Evolutionary conservation across 2,113 vertebrate genomes (phyloP).

Genomic region (Dasyurus viverrinus): DNA sequence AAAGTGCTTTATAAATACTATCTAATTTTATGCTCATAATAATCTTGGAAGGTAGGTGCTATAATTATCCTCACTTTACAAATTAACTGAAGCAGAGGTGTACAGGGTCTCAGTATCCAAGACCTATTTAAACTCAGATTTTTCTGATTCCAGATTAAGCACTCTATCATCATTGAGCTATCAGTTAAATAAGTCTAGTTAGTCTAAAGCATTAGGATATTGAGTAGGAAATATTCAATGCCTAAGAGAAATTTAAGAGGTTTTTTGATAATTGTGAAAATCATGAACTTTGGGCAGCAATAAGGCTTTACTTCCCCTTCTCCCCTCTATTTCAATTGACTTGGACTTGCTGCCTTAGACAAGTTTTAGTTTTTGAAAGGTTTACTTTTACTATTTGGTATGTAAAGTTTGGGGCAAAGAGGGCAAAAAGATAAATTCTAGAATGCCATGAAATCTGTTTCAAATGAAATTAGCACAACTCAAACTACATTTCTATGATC

Average conservation of each 20-base stretch:
- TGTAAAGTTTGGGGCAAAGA: not conserved
- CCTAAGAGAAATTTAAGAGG: not conserved
- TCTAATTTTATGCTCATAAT: not conserved
- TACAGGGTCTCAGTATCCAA: too few species aligned
- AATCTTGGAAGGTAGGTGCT: not conserved
- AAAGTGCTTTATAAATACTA: not conserved
- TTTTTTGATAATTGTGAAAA: not conserved
- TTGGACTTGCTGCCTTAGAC: not conserved
- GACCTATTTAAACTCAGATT: too few species aligned
- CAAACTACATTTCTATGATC: too few species aligned
- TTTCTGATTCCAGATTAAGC: too few species aligned
- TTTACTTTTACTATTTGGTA: constrained; percentile 9
- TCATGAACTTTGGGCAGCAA: not conserved
- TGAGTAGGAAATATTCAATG: not conserved
- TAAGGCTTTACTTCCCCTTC: not conserved
- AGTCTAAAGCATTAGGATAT: not conserved
- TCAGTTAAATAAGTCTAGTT: too few species aligned
- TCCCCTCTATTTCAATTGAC: not conserved
- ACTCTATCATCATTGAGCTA: too few species aligned
- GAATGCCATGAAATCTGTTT: not conserved
- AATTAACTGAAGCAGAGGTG: too few species aligned
- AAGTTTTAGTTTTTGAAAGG: constrained; percentile 36
- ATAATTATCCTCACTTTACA: too few species aligned
- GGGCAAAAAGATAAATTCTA: constrained; percentile 7
- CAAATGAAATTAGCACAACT: not conserved